Evolutionary conservation across 2,113 vertebrate species (phyloP).

Genomic region (Hipposideros armiger): DNA sequence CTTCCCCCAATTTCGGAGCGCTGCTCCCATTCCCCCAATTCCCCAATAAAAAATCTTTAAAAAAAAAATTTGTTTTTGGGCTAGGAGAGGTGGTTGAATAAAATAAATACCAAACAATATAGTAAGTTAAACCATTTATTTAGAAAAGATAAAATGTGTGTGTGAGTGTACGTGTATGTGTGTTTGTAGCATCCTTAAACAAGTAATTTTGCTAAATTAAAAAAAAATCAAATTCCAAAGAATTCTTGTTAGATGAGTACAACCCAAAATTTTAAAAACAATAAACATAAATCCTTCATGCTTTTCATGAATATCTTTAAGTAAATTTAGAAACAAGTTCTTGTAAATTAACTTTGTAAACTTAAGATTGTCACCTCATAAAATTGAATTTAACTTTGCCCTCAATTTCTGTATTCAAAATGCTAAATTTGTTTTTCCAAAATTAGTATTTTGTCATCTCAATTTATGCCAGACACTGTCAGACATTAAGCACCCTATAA

Average conservation of each 20-base stretch:
- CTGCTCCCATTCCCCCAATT: no score
- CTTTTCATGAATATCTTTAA: constrained; percentile 40
- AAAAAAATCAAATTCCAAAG: constrained; percentile 21
- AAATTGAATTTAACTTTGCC: constrained; percentile 58
- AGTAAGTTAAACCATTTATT: constrained; percentile 36
- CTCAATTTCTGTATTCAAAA: constrained; percentile 48
- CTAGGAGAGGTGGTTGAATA: neutral
- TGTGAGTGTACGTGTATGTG: neutral
- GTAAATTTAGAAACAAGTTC: constrained; percentile 64
- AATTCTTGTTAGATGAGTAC: neutral
- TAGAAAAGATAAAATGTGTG: neutral
- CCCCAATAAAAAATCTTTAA: no score
- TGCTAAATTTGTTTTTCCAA: constrained; percentile 59
- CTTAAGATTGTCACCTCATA: constrained; percentile 8
- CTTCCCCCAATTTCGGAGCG: no score
- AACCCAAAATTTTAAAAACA: constrained; percentile 41
- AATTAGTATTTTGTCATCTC: constrained; percentile 23
- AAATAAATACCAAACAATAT: neutral
- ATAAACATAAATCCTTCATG: constrained; percentile 16
- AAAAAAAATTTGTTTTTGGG: neutral
- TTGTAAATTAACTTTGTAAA: constrained; percentile 47
- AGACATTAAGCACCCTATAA: neutral
- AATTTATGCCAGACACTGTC: neutral
- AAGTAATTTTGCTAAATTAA: constrained; percentile 44
- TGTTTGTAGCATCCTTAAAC: constrained; percentile 1